Percentiles rank a stretch among this genome's conserved stretches.
Evolutionary conservation across 2,797 vertebrate species (phyloP).

Genomic region (Phrynocephalus guinanensis): DNA sequence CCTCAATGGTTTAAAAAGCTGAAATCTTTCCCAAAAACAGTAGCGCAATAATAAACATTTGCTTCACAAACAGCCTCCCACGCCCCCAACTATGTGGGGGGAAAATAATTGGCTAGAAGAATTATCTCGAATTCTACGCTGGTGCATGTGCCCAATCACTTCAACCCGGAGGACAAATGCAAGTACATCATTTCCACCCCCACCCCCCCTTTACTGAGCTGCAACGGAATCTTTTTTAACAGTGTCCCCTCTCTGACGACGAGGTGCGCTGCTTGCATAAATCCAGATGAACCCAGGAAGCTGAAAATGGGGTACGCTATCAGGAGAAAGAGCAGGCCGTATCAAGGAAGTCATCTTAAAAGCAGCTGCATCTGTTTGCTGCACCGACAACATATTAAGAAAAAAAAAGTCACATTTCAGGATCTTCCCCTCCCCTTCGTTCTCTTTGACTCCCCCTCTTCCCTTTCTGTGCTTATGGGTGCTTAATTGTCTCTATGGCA

Average conservation of each 20-base stretch:
- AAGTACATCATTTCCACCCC: background rate
- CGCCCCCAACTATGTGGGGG: conserved; percentile 51
- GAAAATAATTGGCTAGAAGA: conserved; percentile 57
- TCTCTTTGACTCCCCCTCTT: background rate
- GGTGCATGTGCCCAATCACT: conserved; percentile 22
- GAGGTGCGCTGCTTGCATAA: background rate
- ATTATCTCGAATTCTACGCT: conserved; percentile 57
- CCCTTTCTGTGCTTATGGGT: background rate
- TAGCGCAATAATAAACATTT: conserved; percentile 46
- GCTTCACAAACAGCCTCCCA: conserved; percentile 62
- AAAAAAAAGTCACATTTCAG: conserved; percentile 16
- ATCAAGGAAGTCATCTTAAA: conserved; percentile 13
- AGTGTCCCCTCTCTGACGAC: background rate
- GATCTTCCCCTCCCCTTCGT: background rate
- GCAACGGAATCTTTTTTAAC: background rate
- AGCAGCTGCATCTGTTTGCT: background rate
- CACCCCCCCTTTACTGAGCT: conserved; percentile 25
- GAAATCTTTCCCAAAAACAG: conserved; percentile 31
- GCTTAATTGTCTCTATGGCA: conserved; percentile 12
- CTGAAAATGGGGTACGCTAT: rapidly evolving
- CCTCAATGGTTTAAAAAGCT: conserved; percentile 58
- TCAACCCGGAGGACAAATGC: conserved; percentile 25
- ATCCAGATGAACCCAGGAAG: background rate
- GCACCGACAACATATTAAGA: conserved; percentile 18
- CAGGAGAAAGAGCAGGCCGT: background rate